Conservation (phyloP, 2,113 vertebrate species). For the Halichoerus grypus region DNA sequence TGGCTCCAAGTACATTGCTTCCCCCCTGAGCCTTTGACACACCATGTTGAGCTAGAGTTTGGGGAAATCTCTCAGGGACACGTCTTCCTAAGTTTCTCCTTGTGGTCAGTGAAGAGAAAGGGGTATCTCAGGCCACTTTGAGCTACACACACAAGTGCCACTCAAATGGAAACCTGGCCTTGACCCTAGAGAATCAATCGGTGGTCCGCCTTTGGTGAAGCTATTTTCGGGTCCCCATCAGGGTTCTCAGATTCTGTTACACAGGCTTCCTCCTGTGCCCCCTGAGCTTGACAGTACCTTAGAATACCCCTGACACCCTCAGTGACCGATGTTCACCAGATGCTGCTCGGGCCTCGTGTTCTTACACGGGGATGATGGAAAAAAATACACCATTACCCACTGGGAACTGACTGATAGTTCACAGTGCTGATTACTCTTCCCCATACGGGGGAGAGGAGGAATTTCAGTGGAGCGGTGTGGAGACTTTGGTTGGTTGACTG, state of each 20-base stretch:
- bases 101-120: neutral
- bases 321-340: slow-evolving; percentile 31
- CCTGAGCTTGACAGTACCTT: neutral
- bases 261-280: neutral
- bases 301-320: neutral
- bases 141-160: slow-evolving; percentile 13
- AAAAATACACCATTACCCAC: neutral
- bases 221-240: neutral
- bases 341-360: neutral
- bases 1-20: neutral
- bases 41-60: neutral
- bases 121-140: neutral
- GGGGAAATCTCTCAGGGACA: neutral
- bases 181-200: neutral
- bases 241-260: neutral
- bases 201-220: neutral
- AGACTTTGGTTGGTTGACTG: neutral
- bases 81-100: neutral
- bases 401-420: neutral
- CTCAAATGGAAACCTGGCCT: neutral
- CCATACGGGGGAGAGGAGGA: neutral
- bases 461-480: neutral
- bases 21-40: neutral
- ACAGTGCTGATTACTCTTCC: neutral
- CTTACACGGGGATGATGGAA: neutral